Conservation (phyloP, 2,113 vertebrate species). For the Conger conger region DNA sequence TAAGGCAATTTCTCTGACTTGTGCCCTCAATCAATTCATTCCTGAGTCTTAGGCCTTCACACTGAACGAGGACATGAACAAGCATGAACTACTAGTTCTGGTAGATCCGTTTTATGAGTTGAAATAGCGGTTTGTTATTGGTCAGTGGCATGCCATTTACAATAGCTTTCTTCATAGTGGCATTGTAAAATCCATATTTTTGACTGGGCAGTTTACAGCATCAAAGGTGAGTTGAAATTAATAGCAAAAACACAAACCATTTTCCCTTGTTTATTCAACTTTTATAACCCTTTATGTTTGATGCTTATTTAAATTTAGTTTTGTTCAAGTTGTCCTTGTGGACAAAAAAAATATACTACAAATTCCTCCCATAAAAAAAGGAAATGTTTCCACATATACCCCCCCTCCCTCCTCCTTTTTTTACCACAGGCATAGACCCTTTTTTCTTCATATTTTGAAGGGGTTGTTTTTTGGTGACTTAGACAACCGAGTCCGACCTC, state of each 20-base stretch:
- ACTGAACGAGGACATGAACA: no score
- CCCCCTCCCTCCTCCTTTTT: background rate
- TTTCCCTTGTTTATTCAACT: background rate
- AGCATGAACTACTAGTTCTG: no score
- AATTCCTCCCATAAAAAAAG: conserved; percentile 10
- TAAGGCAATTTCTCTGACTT: no score
- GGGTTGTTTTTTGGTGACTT: background rate
- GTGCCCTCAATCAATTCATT: no score
- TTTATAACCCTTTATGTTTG: background rate
- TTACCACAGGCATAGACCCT: background rate
- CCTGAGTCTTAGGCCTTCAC: no score
- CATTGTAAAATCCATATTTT: no score
- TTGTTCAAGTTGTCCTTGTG: background rate
- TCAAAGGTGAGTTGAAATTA: background rate
- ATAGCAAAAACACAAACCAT: background rate
- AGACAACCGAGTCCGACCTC: background rate
- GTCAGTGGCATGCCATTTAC: no score
- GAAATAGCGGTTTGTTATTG: no score
- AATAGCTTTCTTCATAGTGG: no score
- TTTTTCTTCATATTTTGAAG: conserved; percentile 8
- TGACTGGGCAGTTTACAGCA: no score
- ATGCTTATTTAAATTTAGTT: conserved; percentile 8
- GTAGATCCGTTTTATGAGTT: no score
- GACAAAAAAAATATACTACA: background rate
- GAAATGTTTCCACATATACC: background rate